These are phyloP conservation scores for Fratercula arctica DNA, from an alignment of 2,797 vertebrate species.

Conservation along the genomic window DNA sequence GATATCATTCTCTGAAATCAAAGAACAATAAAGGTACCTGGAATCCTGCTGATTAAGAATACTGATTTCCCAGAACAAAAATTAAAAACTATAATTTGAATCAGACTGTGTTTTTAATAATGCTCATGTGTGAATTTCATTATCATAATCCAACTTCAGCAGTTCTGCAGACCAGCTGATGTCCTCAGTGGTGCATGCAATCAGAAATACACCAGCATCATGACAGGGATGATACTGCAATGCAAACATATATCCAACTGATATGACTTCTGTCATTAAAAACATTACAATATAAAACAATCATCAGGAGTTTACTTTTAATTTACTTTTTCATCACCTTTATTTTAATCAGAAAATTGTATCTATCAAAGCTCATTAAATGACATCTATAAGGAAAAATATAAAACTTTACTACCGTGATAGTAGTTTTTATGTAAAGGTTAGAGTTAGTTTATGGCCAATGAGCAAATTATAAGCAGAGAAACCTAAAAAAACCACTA, in stretches of 20 bases:
- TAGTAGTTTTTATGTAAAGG: slow-evolving; percentile 31
- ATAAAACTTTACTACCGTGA: slow-evolving; percentile 14
- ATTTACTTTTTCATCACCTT: slow-evolving; percentile 78
- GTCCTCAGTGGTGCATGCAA: not conserved
- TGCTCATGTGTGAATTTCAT: not conserved
- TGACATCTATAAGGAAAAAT: slow-evolving; percentile 54
- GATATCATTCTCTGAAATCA: slow-evolving; percentile 17
- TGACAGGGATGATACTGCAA: not conserved
- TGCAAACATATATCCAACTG: slow-evolving; percentile 41
- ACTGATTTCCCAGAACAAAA: slow-evolving; percentile 27
- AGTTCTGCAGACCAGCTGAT: not conserved
- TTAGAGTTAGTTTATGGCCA: not conserved
- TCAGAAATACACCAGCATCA: not conserved
- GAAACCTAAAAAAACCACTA: not conserved
- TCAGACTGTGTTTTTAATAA: not conserved
- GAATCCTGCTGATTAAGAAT: slow-evolving; percentile 38
- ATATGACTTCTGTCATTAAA: slow-evolving; percentile 46
- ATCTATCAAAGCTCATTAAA: slow-evolving; percentile 66
- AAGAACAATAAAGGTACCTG: slow-evolving; percentile 3
- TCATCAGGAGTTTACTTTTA: slow-evolving; percentile 71
- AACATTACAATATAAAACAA: slow-evolving; percentile 59
- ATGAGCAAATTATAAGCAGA: not conserved
- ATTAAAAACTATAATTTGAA: slow-evolving; percentile 13
- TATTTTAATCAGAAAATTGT: slow-evolving; percentile 79
- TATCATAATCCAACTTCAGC: not conserved